Evolutionary conservation across 2,113 vertebrate species (phyloP), one percentile per base, ranked within the genome.

Genomic region (Oncorhynchus gorbuscha): DNA sequence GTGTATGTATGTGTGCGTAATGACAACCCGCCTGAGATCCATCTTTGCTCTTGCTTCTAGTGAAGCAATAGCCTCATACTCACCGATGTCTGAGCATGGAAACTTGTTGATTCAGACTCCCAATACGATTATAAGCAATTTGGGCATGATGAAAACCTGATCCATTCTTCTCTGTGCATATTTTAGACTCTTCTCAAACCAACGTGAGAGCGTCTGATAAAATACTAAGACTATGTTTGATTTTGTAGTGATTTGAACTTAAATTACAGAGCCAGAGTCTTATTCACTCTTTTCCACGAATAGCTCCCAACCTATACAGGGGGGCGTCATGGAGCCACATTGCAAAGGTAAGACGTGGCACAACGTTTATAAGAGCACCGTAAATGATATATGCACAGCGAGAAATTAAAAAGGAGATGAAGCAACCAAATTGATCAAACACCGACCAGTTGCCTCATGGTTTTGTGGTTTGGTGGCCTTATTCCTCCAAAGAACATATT

Each of bases 61-160:
- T 55, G 39, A 55, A 55, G 49, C 49, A 55, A 55, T 55, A 14
- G 49, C 3, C 12, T 18, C 49, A 55, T 12, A 73, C 68, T 72
- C 68, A 61, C 64, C 32, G 49, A 51, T 72, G 72, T 76, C 68
- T 45, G 20, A n/a, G 61, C 55, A 81, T 66, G 35, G 64, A 75
- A 78, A 77, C 72, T 72, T 76, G 72, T 81, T 81, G 77, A 83
- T 58, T 75, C 61, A 72, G 75, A 69, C 74, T 72, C 72, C 70
- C 76, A 83, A 83, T 73, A 80, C 75, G 82, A 86, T 83, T 83
- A 88, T 76, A 71, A 61, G 77, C 66, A 76, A 64, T 28, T 72
- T 68, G 18, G 72, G 69, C 76, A 81, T 75, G 75, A 74, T 76
- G 79, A 77, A 81, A 82, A 71, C 79, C 48, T 76, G 82, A 79